Percentiles rank a stretch among this genome's conserved stretches.
phyloP scores from a whole-genome alignment of 2,113 vertebrate genomes.

The Ovis canadensis region DNA sequence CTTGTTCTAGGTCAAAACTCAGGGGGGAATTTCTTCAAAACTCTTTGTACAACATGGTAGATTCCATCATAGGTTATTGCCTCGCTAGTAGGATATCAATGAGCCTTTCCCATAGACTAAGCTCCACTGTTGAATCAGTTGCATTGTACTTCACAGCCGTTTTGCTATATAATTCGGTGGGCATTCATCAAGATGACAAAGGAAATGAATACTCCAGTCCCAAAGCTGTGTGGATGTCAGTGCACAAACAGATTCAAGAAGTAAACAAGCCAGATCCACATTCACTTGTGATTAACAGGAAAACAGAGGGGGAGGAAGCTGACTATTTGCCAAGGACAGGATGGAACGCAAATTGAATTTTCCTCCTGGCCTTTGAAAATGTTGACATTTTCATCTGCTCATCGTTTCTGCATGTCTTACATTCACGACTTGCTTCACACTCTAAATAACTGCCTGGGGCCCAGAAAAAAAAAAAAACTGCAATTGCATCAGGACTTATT shows the following conservation, averaged over 20 bases:
- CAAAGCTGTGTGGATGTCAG: slow-evolving; percentile 28
- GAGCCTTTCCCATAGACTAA: neutral
- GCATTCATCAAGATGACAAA: slow-evolving; percentile 33
- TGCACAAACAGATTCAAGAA: slow-evolving; percentile 34
- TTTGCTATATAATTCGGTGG: neutral
- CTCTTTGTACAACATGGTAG: neutral
- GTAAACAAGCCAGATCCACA: slow-evolving; percentile 23
- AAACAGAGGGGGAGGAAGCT: slow-evolving; percentile 24
- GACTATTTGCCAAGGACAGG: slow-evolving; percentile 53
- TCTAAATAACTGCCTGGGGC: neutral
- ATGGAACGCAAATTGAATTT: slow-evolving; percentile 48
- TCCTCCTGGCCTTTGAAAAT: slow-evolving; percentile 48
- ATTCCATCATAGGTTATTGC: neutral
- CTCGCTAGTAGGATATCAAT: neutral
- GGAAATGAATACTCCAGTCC: slow-evolving; percentile 21
- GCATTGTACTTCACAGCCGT: neutral
- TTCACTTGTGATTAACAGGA: slow-evolving; percentile 17
- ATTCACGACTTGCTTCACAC: slow-evolving; percentile 50
- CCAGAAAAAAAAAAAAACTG: neutral
- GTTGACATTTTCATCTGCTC: slow-evolving; percentile 56
- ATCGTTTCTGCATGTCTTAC: slow-evolving; percentile 18
- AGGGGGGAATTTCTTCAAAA: neutral
- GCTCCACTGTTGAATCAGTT: neutral
- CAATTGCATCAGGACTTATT: neutral
- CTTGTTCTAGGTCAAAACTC: neutral